Percentiles rank a stretch among this genome's conserved stretches.
Evolutionary conservation across 2,888 invertebrate genomes (phyloP).

Genomic region (Cataglyphis albicans): DNA sequence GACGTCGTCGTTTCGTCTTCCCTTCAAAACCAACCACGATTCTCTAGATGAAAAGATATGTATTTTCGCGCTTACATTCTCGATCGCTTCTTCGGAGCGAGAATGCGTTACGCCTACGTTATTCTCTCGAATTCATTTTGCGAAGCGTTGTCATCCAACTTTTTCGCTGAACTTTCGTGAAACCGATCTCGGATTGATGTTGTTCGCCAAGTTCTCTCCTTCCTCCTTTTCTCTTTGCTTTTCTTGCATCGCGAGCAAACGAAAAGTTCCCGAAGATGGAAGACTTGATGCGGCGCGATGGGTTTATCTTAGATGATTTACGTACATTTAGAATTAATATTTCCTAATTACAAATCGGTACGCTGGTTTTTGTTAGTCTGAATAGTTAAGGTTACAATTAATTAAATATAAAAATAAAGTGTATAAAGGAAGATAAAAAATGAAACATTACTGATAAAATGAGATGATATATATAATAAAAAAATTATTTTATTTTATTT

Average conservation of each 20-base stretch:
- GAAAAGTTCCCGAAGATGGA: conserved; percentile 35
- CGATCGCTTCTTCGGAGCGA: conserved; percentile 56
- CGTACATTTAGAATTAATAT: conserved; percentile 28
- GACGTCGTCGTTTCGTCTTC: conserved; percentile 45
- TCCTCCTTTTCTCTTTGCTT: conserved; percentile 1
- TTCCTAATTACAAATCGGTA: conserved; percentile 7
- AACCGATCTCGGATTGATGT: conserved; percentile 45
- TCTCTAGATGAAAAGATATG: conserved; percentile 46
- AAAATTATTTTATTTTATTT: not conserved
- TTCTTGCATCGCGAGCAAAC: conserved; percentile 45
- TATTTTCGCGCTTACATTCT: not conserved
- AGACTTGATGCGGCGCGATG: conserved; percentile 31
- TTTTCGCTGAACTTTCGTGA: conserved; percentile 46
- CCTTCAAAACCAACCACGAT: conserved; percentile 55
- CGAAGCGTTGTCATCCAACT: conserved; percentile 39
- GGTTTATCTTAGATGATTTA: conserved; percentile 25
- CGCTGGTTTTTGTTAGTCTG: conserved; percentile 1
- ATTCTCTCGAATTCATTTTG: conserved; percentile 52
- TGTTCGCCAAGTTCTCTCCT: conserved; percentile 22
- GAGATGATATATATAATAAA: not conserved
- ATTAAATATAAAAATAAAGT: not conserved
- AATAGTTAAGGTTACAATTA: not conserved
- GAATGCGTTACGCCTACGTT: conserved; percentile 68
- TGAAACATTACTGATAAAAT: not conserved
- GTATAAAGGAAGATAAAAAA: not conserved